Evolutionary conservation across 2,797 vertebrate species (phyloP).

Genomic region (Cheirogaleus major): DNA sequence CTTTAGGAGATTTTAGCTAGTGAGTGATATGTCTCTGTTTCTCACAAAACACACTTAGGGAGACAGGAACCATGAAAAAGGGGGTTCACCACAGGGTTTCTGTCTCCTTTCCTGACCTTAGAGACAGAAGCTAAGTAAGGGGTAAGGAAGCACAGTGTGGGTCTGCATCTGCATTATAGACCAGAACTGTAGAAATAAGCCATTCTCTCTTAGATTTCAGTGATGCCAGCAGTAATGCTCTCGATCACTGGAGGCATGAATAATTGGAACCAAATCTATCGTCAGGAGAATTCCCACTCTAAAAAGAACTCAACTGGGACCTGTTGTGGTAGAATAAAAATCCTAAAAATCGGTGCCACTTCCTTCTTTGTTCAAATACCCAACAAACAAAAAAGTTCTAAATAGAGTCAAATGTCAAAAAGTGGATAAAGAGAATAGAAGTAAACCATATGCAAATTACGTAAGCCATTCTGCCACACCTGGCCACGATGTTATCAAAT

Average conservation of each 20-base stretch:
- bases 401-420: background rate
- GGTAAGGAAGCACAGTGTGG: background rate
- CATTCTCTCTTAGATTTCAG: background rate
- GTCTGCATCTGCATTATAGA: too few relatives aligned
- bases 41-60: background rate
- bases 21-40: background rate
- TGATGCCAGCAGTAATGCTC: background rate
- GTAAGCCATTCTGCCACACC: background rate
- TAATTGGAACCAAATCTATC: background rate
- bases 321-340: background rate
- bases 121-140: background rate
- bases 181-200: background rate
- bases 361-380: background rate
- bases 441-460: background rate
- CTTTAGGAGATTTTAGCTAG: background rate
- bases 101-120: background rate
- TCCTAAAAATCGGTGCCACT: background rate
- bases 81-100: background rate
- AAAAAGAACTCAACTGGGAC: background rate
- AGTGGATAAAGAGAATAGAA: background rate
- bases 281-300: background rate
- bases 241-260: background rate
- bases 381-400: background rate
- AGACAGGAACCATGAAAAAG: background rate
- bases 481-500: background rate